These are phyloP conservation scores for Eupithecia pulchellata DNA, from an alignment of 2,888 invertebrate species.

Conservation along the genomic window DNA sequence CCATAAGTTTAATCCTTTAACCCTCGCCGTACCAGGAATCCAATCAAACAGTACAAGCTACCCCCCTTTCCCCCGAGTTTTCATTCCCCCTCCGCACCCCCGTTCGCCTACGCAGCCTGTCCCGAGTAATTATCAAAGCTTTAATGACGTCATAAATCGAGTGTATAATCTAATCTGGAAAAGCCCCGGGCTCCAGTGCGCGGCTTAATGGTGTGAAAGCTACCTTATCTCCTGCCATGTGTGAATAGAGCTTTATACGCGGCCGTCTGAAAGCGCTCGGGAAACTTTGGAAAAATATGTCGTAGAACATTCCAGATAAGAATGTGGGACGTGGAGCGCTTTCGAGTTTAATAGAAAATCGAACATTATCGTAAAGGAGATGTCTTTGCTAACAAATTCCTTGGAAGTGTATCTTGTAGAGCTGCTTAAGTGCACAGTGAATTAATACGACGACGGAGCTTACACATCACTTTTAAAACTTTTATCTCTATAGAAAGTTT, in stretches of 20 bases:
- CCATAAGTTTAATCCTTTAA: conserved; percentile 86
- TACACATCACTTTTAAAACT: conserved; percentile 33
- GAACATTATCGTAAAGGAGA: conserved; percentile 85
- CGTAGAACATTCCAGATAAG: conserved; percentile 84
- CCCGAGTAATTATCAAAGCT: conserved; percentile 87
- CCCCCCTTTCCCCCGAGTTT: conserved; percentile 60
- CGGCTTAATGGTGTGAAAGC: conserved; percentile 86
- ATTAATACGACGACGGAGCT: conserved; percentile 35
- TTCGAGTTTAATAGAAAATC: conserved; percentile 86
- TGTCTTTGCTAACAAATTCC: conserved; percentile 84
- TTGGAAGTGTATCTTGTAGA: conserved; percentile 71
- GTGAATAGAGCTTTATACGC: conserved; percentile 85
- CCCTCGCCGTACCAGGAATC: conserved; percentile 84
- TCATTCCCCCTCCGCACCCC: conserved; percentile 57
- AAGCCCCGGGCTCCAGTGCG: conserved; percentile 85
- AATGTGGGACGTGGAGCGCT: conserved; percentile 84
- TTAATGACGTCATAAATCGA: conserved; percentile 86
- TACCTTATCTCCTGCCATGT: conserved; percentile 85
- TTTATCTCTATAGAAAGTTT: conserved; percentile 30
- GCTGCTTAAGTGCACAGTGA: conserved; percentile 51
- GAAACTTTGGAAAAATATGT: conserved; percentile 86
- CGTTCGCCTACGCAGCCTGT: conserved; percentile 84
- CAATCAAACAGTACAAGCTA: conserved; percentile 85
- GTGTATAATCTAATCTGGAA: conserved; percentile 87
- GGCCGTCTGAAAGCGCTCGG: conserved; percentile 84